Evolutionary conservation across 2,797 vertebrate species (phyloP), one percentile per base, ranked within the genome.

Genomic region (Catharus ustulatus): DNA sequence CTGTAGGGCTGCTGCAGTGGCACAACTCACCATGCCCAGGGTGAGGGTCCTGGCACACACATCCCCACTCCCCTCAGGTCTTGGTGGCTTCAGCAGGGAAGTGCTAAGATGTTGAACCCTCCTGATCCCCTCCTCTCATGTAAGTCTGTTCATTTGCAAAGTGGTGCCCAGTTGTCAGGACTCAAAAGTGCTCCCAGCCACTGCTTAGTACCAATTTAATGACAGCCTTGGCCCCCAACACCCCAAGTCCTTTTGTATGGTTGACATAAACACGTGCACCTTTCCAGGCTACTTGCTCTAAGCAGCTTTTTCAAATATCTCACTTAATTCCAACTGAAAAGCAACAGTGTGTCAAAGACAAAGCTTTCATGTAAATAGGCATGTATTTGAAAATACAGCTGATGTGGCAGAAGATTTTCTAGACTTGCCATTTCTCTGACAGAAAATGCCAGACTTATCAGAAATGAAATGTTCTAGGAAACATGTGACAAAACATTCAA

Each of bases 271-370:
- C 27, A 80, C 0, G 0, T n/a, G 10, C 57, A 38, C 11, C 63
- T 82, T 86, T 93, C 52, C 67, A 22, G 32, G 22, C 15, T 61
- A 20, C 32, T 52, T 73, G 20, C 51, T 79, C 29, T 76, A 84
- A 82, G 30, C 8, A 29, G 26, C 6, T 71, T 90, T 86, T 87
- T 71, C 27, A 71, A 75, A 77, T 71, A 73, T 32, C 38, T 74
- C 38, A 45, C n/a, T 82, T 67, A 86, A 74, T 67, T 86, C 30
- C 36, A 79, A 55, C 16, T 87, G 67, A 91, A 96, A 96, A 91
- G 26, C 71, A 86, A 66, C 51, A 86, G 27, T 13, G 16, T 71
- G 36, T 49, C 34, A 88, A 86, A 89, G 42, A 62, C 55, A 90
- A 91, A 34, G 6, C 71, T 90, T 84, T 59, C 74, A 80, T 2